Percentiles rank a stretch among this genome's conserved stretches.
These are phyloP conservation scores for Psylliodes chrysocephalus DNA, from an alignment of 2,888 invertebrate genomes.

Conservation along the genomic window DNA sequence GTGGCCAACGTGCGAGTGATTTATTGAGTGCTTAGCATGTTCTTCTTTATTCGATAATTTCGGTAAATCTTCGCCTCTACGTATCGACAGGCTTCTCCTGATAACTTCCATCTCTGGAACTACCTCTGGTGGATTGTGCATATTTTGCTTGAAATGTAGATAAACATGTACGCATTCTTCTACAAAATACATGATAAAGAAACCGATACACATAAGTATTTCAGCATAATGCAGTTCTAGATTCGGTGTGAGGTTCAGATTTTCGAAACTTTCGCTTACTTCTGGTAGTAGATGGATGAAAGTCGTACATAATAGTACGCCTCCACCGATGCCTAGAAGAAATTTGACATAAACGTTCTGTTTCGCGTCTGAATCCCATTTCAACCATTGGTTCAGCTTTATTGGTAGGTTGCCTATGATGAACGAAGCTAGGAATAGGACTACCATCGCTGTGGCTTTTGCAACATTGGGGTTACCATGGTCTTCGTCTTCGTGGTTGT, in stretches of 20 bases:
- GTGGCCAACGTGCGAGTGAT: constrained; percentile 51
- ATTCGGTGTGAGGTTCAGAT: constrained; percentile 67
- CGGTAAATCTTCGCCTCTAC: constrained; percentile 45
- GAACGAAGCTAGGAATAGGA: constrained; percentile 80
- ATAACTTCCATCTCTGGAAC: constrained; percentile 49
- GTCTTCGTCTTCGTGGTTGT: constrained; percentile 10
- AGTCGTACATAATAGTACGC: constrained; percentile 83
- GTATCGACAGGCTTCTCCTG: constrained; percentile 57
- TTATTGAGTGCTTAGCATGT: constrained; percentile 54
- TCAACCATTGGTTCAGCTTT: constrained; percentile 73
- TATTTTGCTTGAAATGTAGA: constrained; percentile 69
- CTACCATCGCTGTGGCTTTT: constrained; percentile 82
- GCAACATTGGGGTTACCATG: constrained; percentile 64
- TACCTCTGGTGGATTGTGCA: too few species aligned
- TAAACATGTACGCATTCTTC: constrained; percentile 82
- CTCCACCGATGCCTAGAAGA: constrained; percentile 83
- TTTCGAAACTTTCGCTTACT: constrained; percentile 75
- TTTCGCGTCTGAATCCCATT: constrained; percentile 64
- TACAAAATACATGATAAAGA: constrained; percentile 82
- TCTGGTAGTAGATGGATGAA: constrained; percentile 85
- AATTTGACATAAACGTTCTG: constrained; percentile 69
- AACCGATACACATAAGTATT: constrained; percentile 78
- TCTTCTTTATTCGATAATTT: background rate
- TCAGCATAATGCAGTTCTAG: constrained; percentile 75
- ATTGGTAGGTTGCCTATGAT: constrained; percentile 80